Evolutionary conservation across 2,888 invertebrate species (phyloP).

Genomic region (Spilosoma lubricipeda): DNA sequence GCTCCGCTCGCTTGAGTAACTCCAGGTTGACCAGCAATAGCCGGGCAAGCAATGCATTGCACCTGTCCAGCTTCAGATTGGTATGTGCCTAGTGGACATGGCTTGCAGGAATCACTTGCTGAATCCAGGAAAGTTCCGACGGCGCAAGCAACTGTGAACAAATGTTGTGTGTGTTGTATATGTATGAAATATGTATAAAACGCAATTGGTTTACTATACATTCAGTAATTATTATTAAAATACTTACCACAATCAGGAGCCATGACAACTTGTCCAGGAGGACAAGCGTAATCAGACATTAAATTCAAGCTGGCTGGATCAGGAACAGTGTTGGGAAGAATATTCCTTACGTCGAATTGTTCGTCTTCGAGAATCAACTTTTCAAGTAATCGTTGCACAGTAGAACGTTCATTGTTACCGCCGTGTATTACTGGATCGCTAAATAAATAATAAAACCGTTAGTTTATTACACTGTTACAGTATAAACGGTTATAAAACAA

Average conservation of each 20-base stretch:
- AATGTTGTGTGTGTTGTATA: too few relatives aligned
- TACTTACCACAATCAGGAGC: constrained; percentile 95
- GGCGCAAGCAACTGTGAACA: constrained; percentile 92
- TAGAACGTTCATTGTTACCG: constrained; percentile 94
- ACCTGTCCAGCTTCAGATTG: constrained; percentile 97
- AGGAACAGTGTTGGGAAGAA: constrained; percentile 97
- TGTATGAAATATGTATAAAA: constrained; percentile 4
- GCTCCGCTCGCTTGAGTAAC: constrained; percentile 96
- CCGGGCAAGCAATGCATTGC: constrained; percentile 95
- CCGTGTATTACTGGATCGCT: constrained; percentile 96
- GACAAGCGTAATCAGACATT: constrained; percentile 97
- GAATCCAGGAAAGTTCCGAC: constrained; percentile 95
- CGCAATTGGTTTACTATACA: not conserved
- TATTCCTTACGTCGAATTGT: constrained; percentile 96
- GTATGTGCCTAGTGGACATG: constrained; percentile 95
- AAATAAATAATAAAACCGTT: constrained; percentile 54
- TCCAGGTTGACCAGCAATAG: constrained; percentile 95
- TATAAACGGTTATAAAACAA: not conserved
- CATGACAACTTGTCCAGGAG: constrained; percentile 96
- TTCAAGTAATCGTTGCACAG: constrained; percentile 93
- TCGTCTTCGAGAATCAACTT: constrained; percentile 96
- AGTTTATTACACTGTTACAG: not conserved
- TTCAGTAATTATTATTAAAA: not conserved
- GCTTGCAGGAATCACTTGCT: constrained; percentile 91
- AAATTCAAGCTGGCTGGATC: constrained; percentile 95